These are phyloP conservation scores for Phasia obesa DNA, from an alignment of 2,888 invertebrate genomes.

Conservation along the genomic window DNA sequence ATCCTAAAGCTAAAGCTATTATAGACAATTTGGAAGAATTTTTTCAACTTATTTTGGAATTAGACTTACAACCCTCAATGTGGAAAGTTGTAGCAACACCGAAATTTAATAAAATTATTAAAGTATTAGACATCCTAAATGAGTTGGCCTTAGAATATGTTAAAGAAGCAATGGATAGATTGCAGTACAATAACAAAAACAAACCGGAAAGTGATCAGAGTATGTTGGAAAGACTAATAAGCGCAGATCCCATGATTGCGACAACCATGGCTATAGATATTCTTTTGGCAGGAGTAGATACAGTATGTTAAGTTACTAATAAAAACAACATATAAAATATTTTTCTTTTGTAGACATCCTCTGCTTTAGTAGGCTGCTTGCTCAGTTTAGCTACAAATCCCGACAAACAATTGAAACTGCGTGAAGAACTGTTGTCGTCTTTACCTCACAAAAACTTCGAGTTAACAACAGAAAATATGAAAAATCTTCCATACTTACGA, in stretches of 20 bases:
- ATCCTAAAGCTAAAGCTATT: slow-evolving; percentile 71
- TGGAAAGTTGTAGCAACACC: slow-evolving; percentile 74
- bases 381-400: slow-evolving; percentile 86
- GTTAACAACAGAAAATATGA: slow-evolving; percentile 81
- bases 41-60: slow-evolving; percentile 71
- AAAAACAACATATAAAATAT: not conserved
- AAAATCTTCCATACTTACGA: slow-evolving; percentile 85
- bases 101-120: slow-evolving; percentile 72
- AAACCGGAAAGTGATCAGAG: slow-evolving; percentile 78
- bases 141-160: slow-evolving; percentile 76
- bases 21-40: slow-evolving; percentile 69
- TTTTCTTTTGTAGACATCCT: slow-evolving; percentile 14
- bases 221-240: slow-evolving; percentile 83
- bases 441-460: slow-evolving; percentile 80
- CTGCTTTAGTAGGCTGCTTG: slow-evolving; percentile 83
- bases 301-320: slow-evolving; percentile 63
- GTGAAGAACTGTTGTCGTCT: slow-evolving; percentile 84
- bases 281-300: slow-evolving; percentile 74
- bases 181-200: slow-evolving; percentile 69
- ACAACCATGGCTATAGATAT: slow-evolving; percentile 75
- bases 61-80: slow-evolving; percentile 75
- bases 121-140: slow-evolving; percentile 71
- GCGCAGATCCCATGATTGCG: slow-evolving; percentile 75
- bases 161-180: slow-evolving; percentile 77
- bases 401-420: slow-evolving; percentile 85